Base-by-base conservation (phyloP, 2,797 vertebrate species). In the Ciconia nigra region DNA sequence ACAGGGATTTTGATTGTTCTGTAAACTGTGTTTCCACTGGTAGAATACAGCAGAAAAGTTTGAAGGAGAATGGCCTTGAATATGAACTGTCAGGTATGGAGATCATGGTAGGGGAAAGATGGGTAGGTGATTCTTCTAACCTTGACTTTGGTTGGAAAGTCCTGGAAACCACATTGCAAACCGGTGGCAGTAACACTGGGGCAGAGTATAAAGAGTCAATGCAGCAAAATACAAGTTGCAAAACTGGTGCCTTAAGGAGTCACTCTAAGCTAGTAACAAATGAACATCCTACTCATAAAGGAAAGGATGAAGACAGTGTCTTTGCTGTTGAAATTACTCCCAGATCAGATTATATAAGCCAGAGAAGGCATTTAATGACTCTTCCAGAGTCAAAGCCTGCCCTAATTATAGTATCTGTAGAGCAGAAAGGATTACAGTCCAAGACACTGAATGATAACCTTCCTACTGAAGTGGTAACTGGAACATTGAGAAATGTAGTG, bases 391-490 rank as follows among this genome's bases (percentile, higher is more conserved):
- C 84, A 89, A 93, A 95, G 65, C 35, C 96, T 59, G 17, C 79
- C 10, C 88, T 96, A 31, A 84, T 97, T 80, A 92, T 91, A 70
- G 49, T 96, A 51, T 87, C 97, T 47, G 93, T 95, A 66, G 96
- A 97, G 54, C 95, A 97, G 82, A 94, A 96, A 90, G 96, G 55
- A 61, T 91, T 96, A 26, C 96, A 97, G 71, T 94, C 96, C 82
- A 85, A 94, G 46, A 85, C 83, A 63, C 61, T 65, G 78, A 96
- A 91, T 57, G 44, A 62, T 47, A 71, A 58, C n/a, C 46, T 41
- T 77, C 65, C 49, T 52, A 9, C 33, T 67, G 88, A 96, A 81
- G 55, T 81, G 25, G 73, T n/a, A 78, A 26, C 78, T 10, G 41
- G 63, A 67, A 76, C 73, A 28, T 1, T 55, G 70, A 58, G 54